A percentile compares a stretch with the other conserved stretches of the same genome.
Conservation (phyloP, 2,888 invertebrate species). For the Dryobotodes eremita region DNA sequence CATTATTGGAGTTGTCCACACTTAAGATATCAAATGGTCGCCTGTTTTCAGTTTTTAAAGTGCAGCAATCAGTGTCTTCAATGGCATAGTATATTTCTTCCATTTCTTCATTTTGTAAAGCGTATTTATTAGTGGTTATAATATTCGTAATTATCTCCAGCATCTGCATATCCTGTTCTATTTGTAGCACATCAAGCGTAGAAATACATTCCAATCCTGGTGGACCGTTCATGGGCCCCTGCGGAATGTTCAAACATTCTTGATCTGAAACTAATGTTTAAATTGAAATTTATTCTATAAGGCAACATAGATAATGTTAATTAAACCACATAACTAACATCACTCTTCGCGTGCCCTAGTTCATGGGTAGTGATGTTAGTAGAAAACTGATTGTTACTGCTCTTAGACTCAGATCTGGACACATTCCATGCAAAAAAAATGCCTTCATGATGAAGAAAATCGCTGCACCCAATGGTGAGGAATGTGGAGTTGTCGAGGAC, state of each 20-base stretch:
- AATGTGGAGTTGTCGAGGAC: too few relatives aligned
- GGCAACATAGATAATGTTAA: not conserved
- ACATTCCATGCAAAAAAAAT: too few relatives aligned
- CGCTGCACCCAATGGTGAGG: too few relatives aligned
- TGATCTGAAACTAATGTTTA: constrained; percentile 13
- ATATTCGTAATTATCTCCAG: not conserved
- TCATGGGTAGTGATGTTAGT: too few relatives aligned
- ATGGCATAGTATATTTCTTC: not conserved
- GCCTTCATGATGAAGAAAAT: too few relatives aligned
- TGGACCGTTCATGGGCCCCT: constrained; percentile 11
- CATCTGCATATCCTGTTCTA: not conserved
- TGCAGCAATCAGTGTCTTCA: constrained; percentile 4
- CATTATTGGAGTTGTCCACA: not conserved
- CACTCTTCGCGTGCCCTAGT: too few relatives aligned
- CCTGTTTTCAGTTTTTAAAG: not conserved
- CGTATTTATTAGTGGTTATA: not conserved
- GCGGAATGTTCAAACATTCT: not conserved
- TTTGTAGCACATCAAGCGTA: constrained; percentile 6
- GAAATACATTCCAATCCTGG: constrained; percentile 19
- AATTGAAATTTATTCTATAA: not conserved
- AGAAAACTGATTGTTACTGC: too few relatives aligned
- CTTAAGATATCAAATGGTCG: not conserved
- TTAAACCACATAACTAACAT: not conserved
- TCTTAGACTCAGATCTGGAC: too few relatives aligned
- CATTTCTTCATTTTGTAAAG: not conserved